Evolutionary conservation across 2,113 vertebrate species (phyloP), one percentile per base, ranked within the genome.

Genomic region (Diadophis punctatus): DNA sequence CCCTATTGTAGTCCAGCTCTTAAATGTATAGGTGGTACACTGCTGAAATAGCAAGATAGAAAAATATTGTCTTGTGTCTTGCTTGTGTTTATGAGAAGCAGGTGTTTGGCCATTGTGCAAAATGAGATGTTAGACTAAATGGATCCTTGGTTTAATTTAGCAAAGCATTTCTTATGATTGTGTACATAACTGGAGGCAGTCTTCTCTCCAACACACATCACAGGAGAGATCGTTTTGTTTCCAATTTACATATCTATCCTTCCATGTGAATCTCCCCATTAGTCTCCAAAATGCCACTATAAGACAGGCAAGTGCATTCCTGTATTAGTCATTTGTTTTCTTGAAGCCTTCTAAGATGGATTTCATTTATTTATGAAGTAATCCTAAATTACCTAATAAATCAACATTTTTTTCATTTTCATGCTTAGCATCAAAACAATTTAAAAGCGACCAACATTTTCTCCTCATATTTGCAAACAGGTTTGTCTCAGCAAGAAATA

Each of bases 301-400:
- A 34, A 89, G 55, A 43, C 43, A 51, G 27, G 39, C 34, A 84
- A 80, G 23, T 52, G 46, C 56, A 43, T 60, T 92, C 87, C 27
- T 92, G 58, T 88, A 52, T 88, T 92, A 68, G 86, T 87, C 89
- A 90, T 93, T 90, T 74, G 58, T 90, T 90, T 93, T 87, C 89
- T 93, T 93, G 85, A 93, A 53, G 39, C n/a, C 11, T 86, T 52
- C 58, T 48, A 90, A 93, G 85, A 87, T 55, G 49, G 58, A 87
- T 88, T 90, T 90, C 49, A 88, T 87, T 63, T 10, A 60, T 91
- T 93, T 94, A 90, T 93, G 10, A 34, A 6, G 3, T 58, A 55
- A 46, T 48, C n/a, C 18, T 95, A 90, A 60, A 60, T 4, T 86
- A 93, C 34, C 88, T 51, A 92, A 0, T 90, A 91, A 86, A 53